These are phyloP conservation scores for Netelia virgata DNA, from an alignment of 2,888 invertebrate species.

Conservation along the genomic window DNA sequence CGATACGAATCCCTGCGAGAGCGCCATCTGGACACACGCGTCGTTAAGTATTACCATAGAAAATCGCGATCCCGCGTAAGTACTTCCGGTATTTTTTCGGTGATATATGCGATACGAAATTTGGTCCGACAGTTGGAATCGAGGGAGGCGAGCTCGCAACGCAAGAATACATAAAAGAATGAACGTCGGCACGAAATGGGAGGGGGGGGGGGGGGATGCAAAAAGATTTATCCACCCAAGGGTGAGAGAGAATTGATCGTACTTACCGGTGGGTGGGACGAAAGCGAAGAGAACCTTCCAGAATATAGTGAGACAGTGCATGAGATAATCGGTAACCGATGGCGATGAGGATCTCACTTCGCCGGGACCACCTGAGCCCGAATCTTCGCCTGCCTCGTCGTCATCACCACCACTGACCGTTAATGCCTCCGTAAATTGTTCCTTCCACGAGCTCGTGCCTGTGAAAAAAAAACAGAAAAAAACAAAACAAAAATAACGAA, in stretches of 20 bases:
- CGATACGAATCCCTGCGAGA: slow-evolving; percentile 7
- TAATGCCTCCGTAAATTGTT: slow-evolving; percentile 98
- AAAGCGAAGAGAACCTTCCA: slow-evolving; percentile 99
- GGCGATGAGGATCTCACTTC: slow-evolving; percentile 88
- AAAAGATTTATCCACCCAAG: not conserved
- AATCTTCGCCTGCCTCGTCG: slow-evolving; percentile 84
- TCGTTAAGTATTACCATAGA: slow-evolving; percentile 1
- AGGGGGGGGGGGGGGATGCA: not conserved
- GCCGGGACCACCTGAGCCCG: slow-evolving; percentile 83
- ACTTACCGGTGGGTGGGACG: slow-evolving; percentile 97
- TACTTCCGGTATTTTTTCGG: not conserved
- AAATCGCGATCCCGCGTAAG: not conserved
- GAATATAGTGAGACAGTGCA: slow-evolving; percentile 98
- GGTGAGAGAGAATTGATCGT: slow-evolving; percentile 24
- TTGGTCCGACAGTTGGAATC: not conserved
- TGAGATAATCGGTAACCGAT: slow-evolving; percentile 95
- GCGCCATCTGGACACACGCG: not conserved
- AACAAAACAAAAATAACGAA: not conserved
- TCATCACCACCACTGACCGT: slow-evolving; percentile 95
- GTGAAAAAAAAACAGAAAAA: slow-evolving; percentile 71
- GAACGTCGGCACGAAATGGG: not conserved
- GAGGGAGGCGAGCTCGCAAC: not conserved
- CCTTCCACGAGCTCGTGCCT: slow-evolving; percentile 99
- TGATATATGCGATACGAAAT: slow-evolving; percentile 29
- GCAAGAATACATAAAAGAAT: not conserved